These are phyloP conservation scores for Tholera decimalis DNA, from an alignment of 2,888 invertebrate genomes.

Conservation along the genomic window DNA sequence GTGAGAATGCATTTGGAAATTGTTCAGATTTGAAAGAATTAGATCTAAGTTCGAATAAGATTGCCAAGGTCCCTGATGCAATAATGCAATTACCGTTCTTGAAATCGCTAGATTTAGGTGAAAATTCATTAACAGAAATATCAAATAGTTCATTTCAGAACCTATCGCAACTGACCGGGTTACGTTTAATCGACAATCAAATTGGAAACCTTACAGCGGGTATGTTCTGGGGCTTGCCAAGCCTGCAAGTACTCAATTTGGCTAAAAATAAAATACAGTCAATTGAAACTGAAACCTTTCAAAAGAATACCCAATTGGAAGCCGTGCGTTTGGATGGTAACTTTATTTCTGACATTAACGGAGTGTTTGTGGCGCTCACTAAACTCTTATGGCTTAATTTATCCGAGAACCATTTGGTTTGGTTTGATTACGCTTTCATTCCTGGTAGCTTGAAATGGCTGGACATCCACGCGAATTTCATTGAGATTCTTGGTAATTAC, in stretches of 20 bases:
- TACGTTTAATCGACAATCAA: slow-evolving; percentile 97
- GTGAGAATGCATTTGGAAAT: slow-evolving; percentile 96
- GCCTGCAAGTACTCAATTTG: slow-evolving; percentile 96
- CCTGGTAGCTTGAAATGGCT: slow-evolving; percentile 97
- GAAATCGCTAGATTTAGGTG: slow-evolving; percentile 97
- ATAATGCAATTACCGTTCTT: slow-evolving; percentile 95
- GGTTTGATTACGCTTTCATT: slow-evolving; percentile 98
- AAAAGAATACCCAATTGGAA: slow-evolving; percentile 95
- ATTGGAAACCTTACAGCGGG: slow-evolving; percentile 96
- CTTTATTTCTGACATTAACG: slow-evolving; percentile 97
- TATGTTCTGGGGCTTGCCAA: slow-evolving; percentile 96
- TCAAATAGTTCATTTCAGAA: slow-evolving; percentile 96
- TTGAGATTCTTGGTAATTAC: slow-evolving; percentile 96
- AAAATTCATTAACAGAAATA: slow-evolving; percentile 96
- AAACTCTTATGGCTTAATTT: slow-evolving; percentile 97
- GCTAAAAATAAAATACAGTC: slow-evolving; percentile 97
- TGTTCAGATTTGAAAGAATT: slow-evolving; percentile 97
- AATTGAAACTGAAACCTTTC: slow-evolving; percentile 96
- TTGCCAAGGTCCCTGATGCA: slow-evolving; percentile 96
- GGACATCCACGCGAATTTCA: slow-evolving; percentile 97
- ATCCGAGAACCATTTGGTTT: slow-evolving; percentile 97
- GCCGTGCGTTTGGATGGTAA: slow-evolving; percentile 97
- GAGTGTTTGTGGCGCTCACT: slow-evolving; percentile 96
- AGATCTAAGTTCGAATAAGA: slow-evolving; percentile 96
- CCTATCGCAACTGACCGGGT: slow-evolving; percentile 96